Conservation (phyloP, 2,113 vertebrate species). For the Scomber japonicus region DNA sequence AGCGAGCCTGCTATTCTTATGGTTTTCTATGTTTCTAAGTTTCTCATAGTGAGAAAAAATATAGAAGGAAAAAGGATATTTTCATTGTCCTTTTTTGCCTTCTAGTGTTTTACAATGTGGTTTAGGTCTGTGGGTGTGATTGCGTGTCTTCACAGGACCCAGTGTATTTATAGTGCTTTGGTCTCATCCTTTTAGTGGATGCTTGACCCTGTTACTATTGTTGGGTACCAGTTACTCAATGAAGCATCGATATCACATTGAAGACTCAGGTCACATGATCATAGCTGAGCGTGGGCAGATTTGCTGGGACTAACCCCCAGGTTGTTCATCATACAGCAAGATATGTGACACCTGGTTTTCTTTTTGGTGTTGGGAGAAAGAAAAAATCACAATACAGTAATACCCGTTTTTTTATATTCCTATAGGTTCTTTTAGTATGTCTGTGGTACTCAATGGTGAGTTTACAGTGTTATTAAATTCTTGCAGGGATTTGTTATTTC, state of each 20-base stretch:
- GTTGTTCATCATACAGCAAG: conserved; percentile 11
- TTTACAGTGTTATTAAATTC: conserved; percentile 22
- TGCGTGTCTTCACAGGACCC: conserved; percentile 28
- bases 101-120: background rate
- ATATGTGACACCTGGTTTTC: conserved; percentile 32
- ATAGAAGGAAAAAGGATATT: too few species aligned
- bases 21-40: background rate
- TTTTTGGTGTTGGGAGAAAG: background rate
- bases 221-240: conserved; percentile 51
- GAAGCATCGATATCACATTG: conserved; percentile 45
- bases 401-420: conserved; percentile 37
- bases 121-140: conserved; percentile 11
- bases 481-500: conserved; percentile 29
- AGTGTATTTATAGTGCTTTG: conserved; percentile 65
- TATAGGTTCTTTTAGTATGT: conserved; percentile 59
- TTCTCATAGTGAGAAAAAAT: too few species aligned
- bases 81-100: background rate
- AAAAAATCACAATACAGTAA: conserved; percentile 29
- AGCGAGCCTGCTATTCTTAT: background rate
- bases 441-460: conserved; percentile 50
- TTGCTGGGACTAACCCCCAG: conserved; percentile 20
- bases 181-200: conserved; percentile 72
- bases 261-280: conserved; percentile 33
- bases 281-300: conserved; percentile 1
- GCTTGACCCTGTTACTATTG: conserved; percentile 66